Evolutionary conservation across 2,113 vertebrate species (phyloP), one percentile per base, ranked within the genome.

Genomic region (Neolamprologus modestus): DNA sequence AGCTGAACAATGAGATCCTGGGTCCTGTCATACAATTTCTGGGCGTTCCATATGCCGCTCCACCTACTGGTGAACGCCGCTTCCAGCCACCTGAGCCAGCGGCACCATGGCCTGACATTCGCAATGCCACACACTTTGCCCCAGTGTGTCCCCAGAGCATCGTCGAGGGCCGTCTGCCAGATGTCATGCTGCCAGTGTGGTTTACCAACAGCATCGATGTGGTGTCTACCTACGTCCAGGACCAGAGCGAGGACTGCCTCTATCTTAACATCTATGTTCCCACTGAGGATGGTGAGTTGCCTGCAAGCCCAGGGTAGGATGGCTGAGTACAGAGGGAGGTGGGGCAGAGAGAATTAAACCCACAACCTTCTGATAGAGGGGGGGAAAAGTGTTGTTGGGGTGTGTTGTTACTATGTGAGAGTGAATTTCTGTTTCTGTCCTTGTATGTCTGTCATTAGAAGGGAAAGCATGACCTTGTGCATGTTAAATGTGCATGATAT

Each of bases 101-200:
- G 0, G 90, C 95, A 84, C 93, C 98, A 3, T 99, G 98, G 98
- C 96, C 98, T 10, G 98, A 99, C 84, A 93, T 97, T 91, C 98
- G 97, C 94, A 99, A 99, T 28, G 97, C 98, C 68, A 99, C 99
- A 5, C 98, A 98, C 84, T 99, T 99, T 94, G 98, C 97, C 88
- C 98, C 99, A 2, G 99, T 99, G 35, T 99, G 99, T 94, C 99
- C 98, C 45, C 99, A 99, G 96, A 99, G 98, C 95, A 98, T 99
- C 91, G 96, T 99, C 84, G 98, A 99, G 90, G 99, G 99, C 92
- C 97, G 98, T 78, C 91, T 99, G 90, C 98, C 98, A 2, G 98
- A 99, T 94, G 98, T 99, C 92, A 99, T 99, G 99, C 97, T 99
- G 93, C 99, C 99, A 0, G 98, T 99, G 88, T 99, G 99, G 99